phyloP scores from a whole-genome alignment of 2,888 invertebrate species.

The Tenodera sinensis region DNA sequence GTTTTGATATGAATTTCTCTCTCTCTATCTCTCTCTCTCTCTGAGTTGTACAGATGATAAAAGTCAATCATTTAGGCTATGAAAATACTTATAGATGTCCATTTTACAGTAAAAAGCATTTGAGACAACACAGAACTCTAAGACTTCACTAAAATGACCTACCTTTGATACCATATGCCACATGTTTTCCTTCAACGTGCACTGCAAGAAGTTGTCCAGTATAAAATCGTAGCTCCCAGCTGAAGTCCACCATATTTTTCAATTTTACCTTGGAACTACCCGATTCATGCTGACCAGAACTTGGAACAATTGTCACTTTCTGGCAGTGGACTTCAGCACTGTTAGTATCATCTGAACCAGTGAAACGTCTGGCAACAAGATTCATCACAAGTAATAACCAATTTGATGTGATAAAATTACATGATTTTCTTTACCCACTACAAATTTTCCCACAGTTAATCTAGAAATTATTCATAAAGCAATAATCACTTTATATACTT shows the following conservation, averaged over 20 bases:
- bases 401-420: neutral
- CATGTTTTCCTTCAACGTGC: constrained; percentile 77
- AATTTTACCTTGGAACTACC: constrained; percentile 88
- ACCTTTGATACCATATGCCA: constrained; percentile 92
- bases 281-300: constrained; percentile 68
- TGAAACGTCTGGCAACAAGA: constrained; percentile 50
- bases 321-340: constrained; percentile 55
- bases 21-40: too few species aligned
- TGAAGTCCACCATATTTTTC: constrained; percentile 85
- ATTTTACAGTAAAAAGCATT: neutral
- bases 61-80: too few species aligned
- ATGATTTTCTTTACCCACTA: neutral
- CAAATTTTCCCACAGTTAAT: too few species aligned
- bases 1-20: too few species aligned
- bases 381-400: neutral
- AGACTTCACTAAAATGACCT: neutral
- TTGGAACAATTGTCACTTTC: constrained; percentile 68
- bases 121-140: too few species aligned
- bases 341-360: constrained; percentile 56
- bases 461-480: too few species aligned
- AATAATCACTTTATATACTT: too few species aligned
- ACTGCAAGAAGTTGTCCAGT: constrained; percentile 84
- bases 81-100: too few species aligned
- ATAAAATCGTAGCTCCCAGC: constrained; percentile 88
- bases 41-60: too few species aligned